These are phyloP conservation scores for Abrostola tripartita DNA, from an alignment of 2,888 invertebrate genomes.

Conservation along the genomic window DNA sequence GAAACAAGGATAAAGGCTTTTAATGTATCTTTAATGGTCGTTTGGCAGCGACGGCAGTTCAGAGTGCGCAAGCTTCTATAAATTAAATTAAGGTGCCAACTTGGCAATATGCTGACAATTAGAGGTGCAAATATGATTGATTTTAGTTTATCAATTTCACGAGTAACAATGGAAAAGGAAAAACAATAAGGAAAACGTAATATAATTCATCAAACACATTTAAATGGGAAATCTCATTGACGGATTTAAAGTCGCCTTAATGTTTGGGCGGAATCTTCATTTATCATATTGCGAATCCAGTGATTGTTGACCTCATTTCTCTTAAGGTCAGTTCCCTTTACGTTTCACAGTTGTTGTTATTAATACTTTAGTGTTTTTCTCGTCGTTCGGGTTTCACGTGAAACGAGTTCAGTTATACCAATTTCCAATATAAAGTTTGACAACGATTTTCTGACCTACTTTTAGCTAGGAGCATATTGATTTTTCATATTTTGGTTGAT, in stretches of 20 bases:
- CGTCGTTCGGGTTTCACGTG: conserved; percentile 19
- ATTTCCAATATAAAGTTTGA: conserved; percentile 27
- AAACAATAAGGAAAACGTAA: conserved; percentile 11
- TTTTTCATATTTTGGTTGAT: conserved; percentile 16
- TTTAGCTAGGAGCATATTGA: conserved; percentile 17
- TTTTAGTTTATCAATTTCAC: conserved; percentile 4
- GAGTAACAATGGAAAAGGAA: conserved; percentile 4
- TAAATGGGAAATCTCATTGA: conserved; percentile 13
- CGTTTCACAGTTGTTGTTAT: conserved; percentile 15
- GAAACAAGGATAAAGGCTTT: conserved; percentile 16
- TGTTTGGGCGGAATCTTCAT: conserved; percentile 24
- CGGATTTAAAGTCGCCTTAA: conserved; percentile 31
- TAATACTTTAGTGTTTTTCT: conserved; percentile 40
- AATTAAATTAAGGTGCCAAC: conserved; percentile 31
- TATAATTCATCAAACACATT: conserved; percentile 11
- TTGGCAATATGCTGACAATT: conserved; percentile 24
- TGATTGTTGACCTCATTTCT: conserved; percentile 43
- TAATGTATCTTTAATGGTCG: conserved; percentile 13
- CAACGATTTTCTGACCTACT: conserved; percentile 23
- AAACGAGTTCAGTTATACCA: conserved; percentile 26
- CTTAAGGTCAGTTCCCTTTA: conserved; percentile 34
- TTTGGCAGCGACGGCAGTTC: conserved; percentile 33
- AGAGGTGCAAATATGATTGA: conserved; percentile 4
- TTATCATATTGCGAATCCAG: conserved; percentile 41
- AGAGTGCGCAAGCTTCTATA: conserved; percentile 16